Percentiles rank a stretch among this genome's conserved stretches.
phyloP scores from a whole-genome alignment of 2,113 vertebrate species.

The Chionodraco myersi region DNA sequence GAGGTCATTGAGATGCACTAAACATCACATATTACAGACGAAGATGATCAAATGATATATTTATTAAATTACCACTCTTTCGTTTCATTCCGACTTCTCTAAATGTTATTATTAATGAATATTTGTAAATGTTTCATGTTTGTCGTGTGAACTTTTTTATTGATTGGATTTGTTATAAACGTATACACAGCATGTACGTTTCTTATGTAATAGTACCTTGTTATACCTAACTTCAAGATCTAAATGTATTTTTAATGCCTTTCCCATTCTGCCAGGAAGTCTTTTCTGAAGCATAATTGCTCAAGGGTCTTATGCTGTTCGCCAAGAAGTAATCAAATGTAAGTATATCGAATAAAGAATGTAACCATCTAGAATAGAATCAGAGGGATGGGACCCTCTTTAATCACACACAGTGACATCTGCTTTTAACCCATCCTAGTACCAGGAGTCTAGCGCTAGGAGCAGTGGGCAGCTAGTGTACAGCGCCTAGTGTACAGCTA shows the following conservation, averaged over 20 bases:
- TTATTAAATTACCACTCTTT: neutral
- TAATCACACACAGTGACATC: too few species aligned
- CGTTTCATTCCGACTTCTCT: neutral
- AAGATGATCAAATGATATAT: neutral
- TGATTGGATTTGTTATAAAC: too few species aligned
- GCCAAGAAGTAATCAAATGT: neutral
- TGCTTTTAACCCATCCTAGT: too few species aligned
- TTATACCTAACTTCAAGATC: neutral
- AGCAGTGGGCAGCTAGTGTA: too few species aligned
- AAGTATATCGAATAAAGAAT: neutral
- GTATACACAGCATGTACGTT: too few species aligned
- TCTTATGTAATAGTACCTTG: too few species aligned
- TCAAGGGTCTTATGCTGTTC: neutral
- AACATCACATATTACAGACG: neutral
- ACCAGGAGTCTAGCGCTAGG: too few species aligned
- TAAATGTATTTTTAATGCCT: neutral
- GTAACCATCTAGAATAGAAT: neutral
- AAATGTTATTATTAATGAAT: too few species aligned
- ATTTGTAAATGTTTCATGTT: too few species aligned
- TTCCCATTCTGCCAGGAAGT: neutral
- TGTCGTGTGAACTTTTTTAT: too few species aligned
- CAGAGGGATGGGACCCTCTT: too few species aligned
- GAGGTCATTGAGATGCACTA: neutral
- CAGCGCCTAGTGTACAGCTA: too few species aligned
- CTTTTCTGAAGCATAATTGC: neutral